Evolutionary conservation across 2,888 invertebrate species (phyloP), one percentile per base, ranked within the genome.

Genomic region (Cantharis rufa): DNA sequence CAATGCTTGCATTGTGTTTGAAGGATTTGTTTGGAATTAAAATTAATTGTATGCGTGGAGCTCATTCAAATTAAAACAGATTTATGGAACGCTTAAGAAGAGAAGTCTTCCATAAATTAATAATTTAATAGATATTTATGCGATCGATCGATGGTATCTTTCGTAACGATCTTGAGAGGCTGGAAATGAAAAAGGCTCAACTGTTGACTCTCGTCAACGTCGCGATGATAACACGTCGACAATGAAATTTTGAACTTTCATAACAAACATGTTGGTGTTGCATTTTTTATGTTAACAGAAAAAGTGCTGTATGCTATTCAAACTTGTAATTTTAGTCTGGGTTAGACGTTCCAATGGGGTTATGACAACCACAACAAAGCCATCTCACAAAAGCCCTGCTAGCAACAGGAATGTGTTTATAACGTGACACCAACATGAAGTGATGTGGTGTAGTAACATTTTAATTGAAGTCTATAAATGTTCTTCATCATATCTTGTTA

Each of bases 21-120:
- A 27, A 70, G 71, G 72, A 76, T 76, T 76, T 76, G 76, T 76
- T 76, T 72, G 70, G 72, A 76, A 76, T 76, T 76, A 76, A 72
- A 76, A 76, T 76, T 76, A 76, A 76, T 76, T 76, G 76, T 73
- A 76, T 76, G 76, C 76, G 72, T 70, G 72, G 72, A 62, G 76
- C 64, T 69, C 72, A 24, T 76, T 62, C 72, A 72, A 70, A 76
- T 72, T 72, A 72, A 76, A 72, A 72, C 70, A 24, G 27, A 66
- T 72, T 70, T 70, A 72, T 76, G 70, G 76, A 70, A 66, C 66
- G 72, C 63, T 76, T 72, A 72, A 72, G 72, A 70, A 70, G 70
- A 18, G 16, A 69, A 64, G 48, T 70, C 63, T 18, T 15, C 62
- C 71, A 71, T 64, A 69, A 68, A 64, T 18, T 64, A 76, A 70